Base-by-base conservation (phyloP, 2,888 invertebrate species). In the Eustalomyia histrio region DNA sequence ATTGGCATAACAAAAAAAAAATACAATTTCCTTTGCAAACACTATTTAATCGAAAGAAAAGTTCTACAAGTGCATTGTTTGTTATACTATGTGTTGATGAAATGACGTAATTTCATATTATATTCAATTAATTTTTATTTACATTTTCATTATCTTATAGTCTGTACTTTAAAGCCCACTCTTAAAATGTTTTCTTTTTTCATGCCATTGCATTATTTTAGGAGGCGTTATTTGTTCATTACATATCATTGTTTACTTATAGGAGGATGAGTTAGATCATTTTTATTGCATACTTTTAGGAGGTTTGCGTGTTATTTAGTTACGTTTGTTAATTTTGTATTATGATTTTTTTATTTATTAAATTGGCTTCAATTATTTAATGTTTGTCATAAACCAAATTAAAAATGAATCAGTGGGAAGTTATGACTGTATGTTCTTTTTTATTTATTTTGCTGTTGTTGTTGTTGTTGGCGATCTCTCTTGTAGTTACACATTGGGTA, bases 281-380 rank as follows among this genome's bases (percentile, higher is more conserved):
- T 35, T 57, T 61, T 73, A 57, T 73, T 67, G 39, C 47, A 53
- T 39, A 18, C 47, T 61, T 61, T 57, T 50, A 29, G 33, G 14
- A 17, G 47, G 61, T 52, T 79, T 71, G 75, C 75, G 47, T 79
- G 75, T 61, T 61, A 47, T 50, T 17, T 47, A 12, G n/a, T 65
- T 53, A 74, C 33, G 29, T 58, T 69, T 29, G 12, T 57, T 52
- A 57, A 47, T 61, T 78, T 61, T 61, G 39, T 78, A 24, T 73
- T 73, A 18, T 63, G 17, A 68, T 73, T 63, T 18, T 21, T 69
- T 60, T 63, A 29, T 21, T 69, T 60, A 60, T 58, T 69, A 55
- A 78, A 78, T 76, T 76, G 65, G 16, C 24, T 67, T 55, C 35
- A 67, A 57, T 80, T 80, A 75, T 47, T 57, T 47, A 47, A 74